These are phyloP conservation scores for Varecia variegata DNA, from an alignment of 2,797 vertebrate genomes.

Conservation along the genomic window DNA sequence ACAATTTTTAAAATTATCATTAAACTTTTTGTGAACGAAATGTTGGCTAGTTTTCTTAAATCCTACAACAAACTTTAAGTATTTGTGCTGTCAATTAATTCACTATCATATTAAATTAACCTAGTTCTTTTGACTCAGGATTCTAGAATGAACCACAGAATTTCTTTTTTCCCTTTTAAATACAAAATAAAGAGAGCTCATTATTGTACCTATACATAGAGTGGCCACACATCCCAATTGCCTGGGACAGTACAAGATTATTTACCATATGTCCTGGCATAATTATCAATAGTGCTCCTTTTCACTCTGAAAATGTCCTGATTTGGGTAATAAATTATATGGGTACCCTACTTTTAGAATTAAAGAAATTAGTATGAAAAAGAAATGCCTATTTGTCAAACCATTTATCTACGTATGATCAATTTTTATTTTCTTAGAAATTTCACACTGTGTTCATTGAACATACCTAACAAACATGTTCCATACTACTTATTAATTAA, in stretches of 20 bases:
- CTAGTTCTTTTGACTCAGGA: neutral
- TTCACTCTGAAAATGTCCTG: neutral
- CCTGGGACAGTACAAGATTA: neutral
- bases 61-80: constrained; percentile 16
- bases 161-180: neutral
- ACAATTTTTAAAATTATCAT: neutral
- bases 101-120: neutral
- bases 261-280: neutral
- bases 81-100: neutral
- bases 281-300: neutral
- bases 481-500: neutral
- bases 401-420: neutral
- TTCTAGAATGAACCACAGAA: neutral
- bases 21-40: constrained; percentile 42
- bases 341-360: neutral
- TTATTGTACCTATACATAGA: neutral
- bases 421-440: constrained; percentile 30
- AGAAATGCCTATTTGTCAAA: neutral
- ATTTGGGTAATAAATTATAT: neutral
- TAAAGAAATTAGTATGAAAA: constrained; percentile 18
- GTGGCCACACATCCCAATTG: neutral
- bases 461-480: neutral
- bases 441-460: neutral
- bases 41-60: constrained; percentile 41
- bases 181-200: neutral